Evolutionary conservation across 2,888 invertebrate genomes (phyloP), one percentile per base, ranked within the genome.

Genomic region (Microplitis deprimator): DNA sequence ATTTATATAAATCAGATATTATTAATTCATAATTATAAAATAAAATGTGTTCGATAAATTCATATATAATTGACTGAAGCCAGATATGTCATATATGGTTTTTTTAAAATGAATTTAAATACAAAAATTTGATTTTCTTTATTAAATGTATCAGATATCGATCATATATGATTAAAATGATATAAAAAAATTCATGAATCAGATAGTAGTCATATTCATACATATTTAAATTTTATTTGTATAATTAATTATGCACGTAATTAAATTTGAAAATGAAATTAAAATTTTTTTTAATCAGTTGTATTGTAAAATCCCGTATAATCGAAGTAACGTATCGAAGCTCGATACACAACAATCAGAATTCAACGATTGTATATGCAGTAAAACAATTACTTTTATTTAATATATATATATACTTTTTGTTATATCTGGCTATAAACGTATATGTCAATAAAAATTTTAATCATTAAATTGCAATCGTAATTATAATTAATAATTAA

Each of bases 301-400:
- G 50, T 50, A 50, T 50, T 72, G 72, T 72, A 72, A 72, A 72
- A 39, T 72, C 41, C 72, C 62, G 64, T 71, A 72, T 72, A 72
- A 72, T 72, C 72, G 69, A 70, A 8, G 50, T 50, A 50, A 10
- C 59, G 69, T 70, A 70, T 60, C 69, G 69, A 70, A 70, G 69
- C 64, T 75, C 61, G 61, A 75, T 68, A 68, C 75, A 82, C 82
- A 83, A 82, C 80, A 81, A 83, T 77, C 81, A 79, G 82, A 81
- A 79, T 79, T 84, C 80, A 83, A 83, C 81, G 82, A 83, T 84
- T 82, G 80, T 86, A 87, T 84, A 87, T 86, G 87, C 86, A 86
- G 85, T 85, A 86, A 86, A 87, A 87, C 85, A 85, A 85, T 84
- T 81, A 81, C 77, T 78, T 76, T 75, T 73, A 77, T 77, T 76